Evolutionary conservation across 1,140 invertebrate species (phyloP).

Genomic region (Drosophila saltans): DNA sequence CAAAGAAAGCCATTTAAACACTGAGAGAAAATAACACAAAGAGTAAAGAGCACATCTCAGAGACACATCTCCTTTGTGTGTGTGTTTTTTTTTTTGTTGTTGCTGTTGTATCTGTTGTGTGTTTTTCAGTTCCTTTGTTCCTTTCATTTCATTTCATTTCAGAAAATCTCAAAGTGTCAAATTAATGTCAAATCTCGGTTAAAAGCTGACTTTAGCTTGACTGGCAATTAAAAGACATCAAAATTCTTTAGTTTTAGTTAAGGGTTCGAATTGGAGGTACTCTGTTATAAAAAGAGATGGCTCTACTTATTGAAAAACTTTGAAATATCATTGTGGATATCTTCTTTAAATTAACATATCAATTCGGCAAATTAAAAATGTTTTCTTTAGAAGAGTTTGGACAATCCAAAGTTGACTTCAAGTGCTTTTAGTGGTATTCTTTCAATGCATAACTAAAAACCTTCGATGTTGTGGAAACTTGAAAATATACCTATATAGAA

Average conservation of each 20-base stretch:
- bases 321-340: too few species aligned
- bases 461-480: too few species aligned
- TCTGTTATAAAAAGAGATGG: neutral
- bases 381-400: too few species aligned
- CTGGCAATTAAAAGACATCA: constrained; percentile 47
- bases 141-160: constrained; percentile 38
- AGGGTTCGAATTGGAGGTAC: neutral
- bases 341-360: too few species aligned
- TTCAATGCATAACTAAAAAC: too few species aligned
- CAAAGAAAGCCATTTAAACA: neutral
- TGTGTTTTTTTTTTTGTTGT: constrained; percentile 3
- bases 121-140: neutral
- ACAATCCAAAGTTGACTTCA: too few species aligned
- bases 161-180: constrained; percentile 65
- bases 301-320: too few species aligned
- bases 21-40: constrained; percentile 16
- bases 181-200: constrained; percentile 67
- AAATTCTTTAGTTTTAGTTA: neutral
- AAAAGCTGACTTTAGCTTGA: constrained; percentile 49
- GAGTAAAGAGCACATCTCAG: neutral
- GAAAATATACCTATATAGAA: too few species aligned
- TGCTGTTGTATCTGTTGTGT: too few species aligned
- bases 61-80: neutral
- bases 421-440: too few species aligned
- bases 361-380: too few species aligned